Conservation (phyloP, 2,888 invertebrate species). For the Linnaemya tessellans region DNA sequence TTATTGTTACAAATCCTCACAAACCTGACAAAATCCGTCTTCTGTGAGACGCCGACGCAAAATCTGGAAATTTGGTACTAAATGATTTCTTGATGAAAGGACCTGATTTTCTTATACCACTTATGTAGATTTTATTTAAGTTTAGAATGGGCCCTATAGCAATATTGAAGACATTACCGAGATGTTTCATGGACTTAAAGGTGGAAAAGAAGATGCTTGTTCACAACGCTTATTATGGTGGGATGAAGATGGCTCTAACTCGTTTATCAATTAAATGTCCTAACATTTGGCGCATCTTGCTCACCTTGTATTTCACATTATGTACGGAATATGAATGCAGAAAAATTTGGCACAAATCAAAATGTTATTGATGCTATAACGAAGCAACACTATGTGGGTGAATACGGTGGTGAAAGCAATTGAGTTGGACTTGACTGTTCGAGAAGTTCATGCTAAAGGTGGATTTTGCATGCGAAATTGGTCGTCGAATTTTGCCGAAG, state of each 20-base stretch:
- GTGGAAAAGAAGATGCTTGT: conserved; percentile 32
- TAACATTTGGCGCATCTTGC: conserved; percentile 31
- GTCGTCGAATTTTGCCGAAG: conserved; percentile 31
- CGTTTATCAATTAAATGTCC: conserved; percentile 38
- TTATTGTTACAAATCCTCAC: conserved; percentile 53
- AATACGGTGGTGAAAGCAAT: too few species aligned
- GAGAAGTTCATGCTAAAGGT: too few species aligned
- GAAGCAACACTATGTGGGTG: too few species aligned
- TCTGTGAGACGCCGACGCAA: conserved; percentile 55
- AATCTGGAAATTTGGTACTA: conserved; percentile 15
- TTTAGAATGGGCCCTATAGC: conserved; percentile 52
- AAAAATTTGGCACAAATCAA: too few species aligned
- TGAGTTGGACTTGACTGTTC: too few species aligned
- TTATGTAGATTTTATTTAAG: conserved; percentile 32
- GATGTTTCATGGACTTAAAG: conserved; percentile 64
- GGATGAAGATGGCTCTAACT: neutral
- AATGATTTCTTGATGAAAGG: conserved; percentile 55
- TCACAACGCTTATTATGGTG: conserved; percentile 64
- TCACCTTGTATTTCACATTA: conserved; percentile 27
- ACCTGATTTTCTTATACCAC: conserved; percentile 42
- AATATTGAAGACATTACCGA: conserved; percentile 51
- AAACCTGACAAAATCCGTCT: conserved; percentile 54
- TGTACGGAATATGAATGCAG: too few species aligned
- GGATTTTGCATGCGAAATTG: too few species aligned
- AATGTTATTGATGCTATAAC: too few species aligned